Evolutionary conservation across 2,888 invertebrate genomes (phyloP), one percentile per base, ranked within the genome.

Genomic region (Protophormia terraenovae): DNA sequence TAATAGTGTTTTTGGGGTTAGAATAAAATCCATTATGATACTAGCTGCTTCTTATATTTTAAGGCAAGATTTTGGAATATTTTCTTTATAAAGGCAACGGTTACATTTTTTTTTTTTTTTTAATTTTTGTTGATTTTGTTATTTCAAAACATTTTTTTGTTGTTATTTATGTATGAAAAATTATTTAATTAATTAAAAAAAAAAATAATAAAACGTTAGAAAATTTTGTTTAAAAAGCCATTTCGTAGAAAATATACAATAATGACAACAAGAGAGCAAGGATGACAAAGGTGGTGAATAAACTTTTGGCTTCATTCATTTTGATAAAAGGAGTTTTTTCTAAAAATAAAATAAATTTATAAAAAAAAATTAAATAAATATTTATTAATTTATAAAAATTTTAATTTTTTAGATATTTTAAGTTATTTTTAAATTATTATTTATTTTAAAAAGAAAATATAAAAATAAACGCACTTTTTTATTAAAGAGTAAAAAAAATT

Each of bases 251-350:
- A 67, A 95, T 93, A 94, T 95, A 96, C 86, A 96, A 93, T 83
- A 95, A 94, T 89, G 95, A 94, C 85, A 96, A 93, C 80, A 96
- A 93, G 76, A 95, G 93, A 89, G 96, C 94, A 91, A 96, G 93
- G 91, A 96, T 96, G 87, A 95, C 91, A 91, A 96, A 96, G 88
- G 96, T 96, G 91, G 95, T 95, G 90, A 95, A 93, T 88, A 96
- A 94, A 93, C 94, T 96, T 88, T 94, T 94, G 88, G 95, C 94
- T 93, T 96, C 96, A 92, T 91, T 92, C 92, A 92, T 92, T 86
- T 89, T 92, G 89, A 72, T n/a, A 67, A 60, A 45, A 27, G 14
- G 32, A 47, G 10, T 75, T 50, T 64, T 67, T 78, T 86, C 83
- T 87, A 81, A 81, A 77, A 27, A 58, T 29, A 87, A 80, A 86